Conservation (phyloP, 2,888 invertebrate genomes). For the Mellilla xanthometata region DNA sequence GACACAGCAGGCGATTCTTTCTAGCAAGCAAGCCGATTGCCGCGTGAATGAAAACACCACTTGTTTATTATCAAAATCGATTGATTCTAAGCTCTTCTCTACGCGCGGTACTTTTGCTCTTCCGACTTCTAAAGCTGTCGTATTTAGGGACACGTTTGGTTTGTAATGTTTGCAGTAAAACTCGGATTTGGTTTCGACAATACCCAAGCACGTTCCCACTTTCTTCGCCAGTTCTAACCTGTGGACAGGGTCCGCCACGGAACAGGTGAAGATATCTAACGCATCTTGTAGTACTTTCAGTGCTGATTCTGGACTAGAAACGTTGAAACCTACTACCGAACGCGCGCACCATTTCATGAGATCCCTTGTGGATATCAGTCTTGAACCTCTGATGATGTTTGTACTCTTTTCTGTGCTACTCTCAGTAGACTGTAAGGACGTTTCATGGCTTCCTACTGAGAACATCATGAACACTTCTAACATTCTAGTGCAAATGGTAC, state of each 20-base stretch:
- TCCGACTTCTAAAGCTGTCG: slow-evolving; percentile 86
- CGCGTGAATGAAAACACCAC: slow-evolving; percentile 91
- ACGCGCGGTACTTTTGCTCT: slow-evolving; percentile 81
- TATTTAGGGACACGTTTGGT: slow-evolving; percentile 86
- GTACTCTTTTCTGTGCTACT: slow-evolving; percentile 45
- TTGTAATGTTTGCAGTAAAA: slow-evolving; percentile 91
- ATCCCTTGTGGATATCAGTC: slow-evolving; percentile 92
- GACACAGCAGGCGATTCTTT: slow-evolving; percentile 93
- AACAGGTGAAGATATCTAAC: slow-evolving; percentile 94
- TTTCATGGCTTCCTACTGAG: slow-evolving; percentile 86
- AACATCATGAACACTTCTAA: slow-evolving; percentile 93
- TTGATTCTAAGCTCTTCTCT: slow-evolving; percentile 61
- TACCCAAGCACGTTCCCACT: slow-evolving; percentile 91
- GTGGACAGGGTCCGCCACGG: slow-evolving; percentile 85
- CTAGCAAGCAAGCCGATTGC: slow-evolving; percentile 90
- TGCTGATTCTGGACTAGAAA: slow-evolving; percentile 86
- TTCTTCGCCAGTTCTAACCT: slow-evolving; percentile 87
- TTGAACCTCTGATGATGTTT: slow-evolving; percentile 72
- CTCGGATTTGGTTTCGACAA: slow-evolving; percentile 91
- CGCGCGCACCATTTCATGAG: slow-evolving; percentile 95
- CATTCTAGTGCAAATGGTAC: slow-evolving; percentile 89
- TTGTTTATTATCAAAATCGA: slow-evolving; percentile 66
- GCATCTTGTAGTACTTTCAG: slow-evolving; percentile 93
- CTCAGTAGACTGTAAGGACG: slow-evolving; percentile 67
- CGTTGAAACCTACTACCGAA: slow-evolving; percentile 88